Percentiles rank a stretch among this genome's conserved stretches.
phyloP scores from a whole-genome alignment of 30 jellyfish, hydroid and myxozoan species.

The Turritopsis dohrnii region DNA sequence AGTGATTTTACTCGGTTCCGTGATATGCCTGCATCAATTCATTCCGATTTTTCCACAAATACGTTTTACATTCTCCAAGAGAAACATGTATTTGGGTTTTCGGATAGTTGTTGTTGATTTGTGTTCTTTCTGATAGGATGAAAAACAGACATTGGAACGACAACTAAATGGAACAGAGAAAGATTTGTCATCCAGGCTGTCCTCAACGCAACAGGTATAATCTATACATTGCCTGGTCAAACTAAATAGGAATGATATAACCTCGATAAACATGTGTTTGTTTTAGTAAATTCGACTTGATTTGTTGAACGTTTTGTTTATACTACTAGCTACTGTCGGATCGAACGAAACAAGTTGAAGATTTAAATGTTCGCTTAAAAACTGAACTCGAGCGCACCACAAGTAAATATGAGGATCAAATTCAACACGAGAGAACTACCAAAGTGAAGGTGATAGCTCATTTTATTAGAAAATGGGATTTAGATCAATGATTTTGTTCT shows the following conservation, averaged over 20 bases:
- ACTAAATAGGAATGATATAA: not conserved
- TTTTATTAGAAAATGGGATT: too few species aligned
- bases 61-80: too few species aligned
- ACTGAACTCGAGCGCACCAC: slow-evolving; percentile 34
- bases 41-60: too few species aligned
- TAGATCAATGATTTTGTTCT: too few species aligned
- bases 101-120: not conserved
- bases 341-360: slow-evolving; percentile 53
- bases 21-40: too few species aligned
- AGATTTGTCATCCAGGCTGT: slow-evolving; percentile 40
- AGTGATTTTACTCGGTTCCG: too few species aligned
- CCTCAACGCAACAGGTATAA: slow-evolving; percentile 49
- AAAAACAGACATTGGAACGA: slow-evolving; percentile 32
- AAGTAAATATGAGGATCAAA: slow-evolving; percentile 36
- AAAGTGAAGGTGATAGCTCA: slow-evolving; percentile 49
- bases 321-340: slow-evolving; percentile 27
- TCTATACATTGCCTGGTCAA: not conserved
- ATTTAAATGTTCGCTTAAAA: slow-evolving; percentile 44
- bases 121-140: slow-evolving; percentile 37
- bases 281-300: not conserved
- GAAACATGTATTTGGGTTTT: too few species aligned
- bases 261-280: not conserved
- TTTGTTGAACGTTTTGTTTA: not conserved
- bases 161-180: slow-evolving; percentile 42
- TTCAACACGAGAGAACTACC: slow-evolving; percentile 39